Percentiles rank a stretch among this genome's conserved stretches.
phyloP scores from a whole-genome alignment of 2,113 vertebrate genomes.

The Ptilonorhynchus violaceus region DNA sequence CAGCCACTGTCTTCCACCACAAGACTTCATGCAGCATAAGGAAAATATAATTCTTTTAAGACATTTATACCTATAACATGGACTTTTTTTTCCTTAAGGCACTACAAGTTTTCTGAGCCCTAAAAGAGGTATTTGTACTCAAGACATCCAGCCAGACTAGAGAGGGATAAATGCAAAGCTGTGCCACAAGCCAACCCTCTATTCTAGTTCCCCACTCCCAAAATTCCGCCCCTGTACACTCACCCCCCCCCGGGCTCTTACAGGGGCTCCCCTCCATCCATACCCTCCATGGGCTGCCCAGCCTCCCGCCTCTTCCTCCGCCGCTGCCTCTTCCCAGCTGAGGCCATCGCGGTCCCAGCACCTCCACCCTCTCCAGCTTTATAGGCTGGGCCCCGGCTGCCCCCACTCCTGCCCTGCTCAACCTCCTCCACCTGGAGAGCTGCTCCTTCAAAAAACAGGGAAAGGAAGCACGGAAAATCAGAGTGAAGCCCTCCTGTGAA shows the following conservation, averaged over 20 bases:
- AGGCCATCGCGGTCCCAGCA: background rate
- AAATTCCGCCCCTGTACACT: fast-evolving
- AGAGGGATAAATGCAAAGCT: background rate
- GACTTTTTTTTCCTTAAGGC: too few relatives aligned
- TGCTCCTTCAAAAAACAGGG: background rate
- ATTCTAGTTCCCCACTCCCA: background rate
- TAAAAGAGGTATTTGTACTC: background rate
- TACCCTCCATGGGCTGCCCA: background rate
- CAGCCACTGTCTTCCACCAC: background rate
- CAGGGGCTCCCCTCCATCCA: background rate
- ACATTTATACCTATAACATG: background rate
- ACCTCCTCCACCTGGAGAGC: background rate
- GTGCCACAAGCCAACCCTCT: background rate
- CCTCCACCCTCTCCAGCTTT: background rate
- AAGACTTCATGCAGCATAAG: background rate
- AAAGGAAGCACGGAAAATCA: fast-evolving
- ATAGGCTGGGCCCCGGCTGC: background rate
- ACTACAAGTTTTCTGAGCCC: background rate
- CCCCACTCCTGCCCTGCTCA: background rate
- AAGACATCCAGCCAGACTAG: too few relatives aligned
- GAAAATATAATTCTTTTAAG: fast-evolving
- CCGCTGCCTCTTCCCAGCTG: background rate
- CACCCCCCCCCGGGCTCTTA: too few relatives aligned
- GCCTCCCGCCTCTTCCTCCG: background rate
- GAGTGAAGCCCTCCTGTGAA: fast-evolving